Evolutionary conservation across 2,113 vertebrate genomes (phyloP), one percentile per base, ranked within the genome.

Genomic region (Lagopus muta): DNA sequence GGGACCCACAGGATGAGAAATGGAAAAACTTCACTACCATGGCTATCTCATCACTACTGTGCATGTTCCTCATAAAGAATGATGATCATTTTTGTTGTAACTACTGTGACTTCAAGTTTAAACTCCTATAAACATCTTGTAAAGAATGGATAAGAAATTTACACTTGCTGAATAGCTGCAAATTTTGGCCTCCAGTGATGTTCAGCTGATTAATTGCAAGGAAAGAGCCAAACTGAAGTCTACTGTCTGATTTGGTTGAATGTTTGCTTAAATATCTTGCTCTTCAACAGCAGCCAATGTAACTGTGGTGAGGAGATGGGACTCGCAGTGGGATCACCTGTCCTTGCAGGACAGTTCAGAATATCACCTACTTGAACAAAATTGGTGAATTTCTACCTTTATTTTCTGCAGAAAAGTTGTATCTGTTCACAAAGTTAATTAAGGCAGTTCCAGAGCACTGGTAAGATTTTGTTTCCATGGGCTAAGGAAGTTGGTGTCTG

Each of bases 1-100:
- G 55, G 24, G 70, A 50, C 17, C 1, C 27, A 67, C 8, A 60
- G 7, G 24, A 28, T 4, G 20, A 67, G 78, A 60, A 92, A 69
- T 32, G 43, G 0, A 3, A 0, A 2, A 2, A 8, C 11, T 78
- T 82, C 70, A 15, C 25, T 40, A 61, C 21, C 43, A 20, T 4
- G 5, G 6, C 4, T 69, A 6, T n/a, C 40, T 81, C 45, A n/a
- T 1, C 3, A 19, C 40, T 66, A 55, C 55, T 20, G 50, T 5
- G 2, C 1, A 10, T 34, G 5, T 69, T 69, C 40, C 82, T 47
- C 7, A 4, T 13, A 86, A 58, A 58, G 15, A 11, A 19, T 24
- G 0, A 36, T 82, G 7, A 45, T 14, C 0, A 13, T 57, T 89
- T 82, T 30, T 19, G 45, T 8, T n/a, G 13, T 36, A 87, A 4